Percentiles rank a stretch among this genome's conserved stretches.
Evolutionary conservation across 2,797 vertebrate genomes (phyloP).

Genomic region (Syndactyla subalaris): DNA sequence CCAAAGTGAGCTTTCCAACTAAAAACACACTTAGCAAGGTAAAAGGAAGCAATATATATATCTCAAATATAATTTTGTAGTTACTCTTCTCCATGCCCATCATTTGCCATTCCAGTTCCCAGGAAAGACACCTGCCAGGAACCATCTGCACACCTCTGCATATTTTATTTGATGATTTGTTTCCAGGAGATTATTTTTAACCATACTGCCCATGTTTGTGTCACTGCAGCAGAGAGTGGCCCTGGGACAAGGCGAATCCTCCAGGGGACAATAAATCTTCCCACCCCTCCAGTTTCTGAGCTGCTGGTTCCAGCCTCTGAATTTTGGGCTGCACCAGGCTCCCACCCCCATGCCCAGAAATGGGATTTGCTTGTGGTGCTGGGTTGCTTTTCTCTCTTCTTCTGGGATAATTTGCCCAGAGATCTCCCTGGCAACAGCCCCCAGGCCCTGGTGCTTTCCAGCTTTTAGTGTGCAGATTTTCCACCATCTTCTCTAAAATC

Average conservation of each 20-base stretch:
- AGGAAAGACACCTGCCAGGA: background rate
- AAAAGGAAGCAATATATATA: background rate
- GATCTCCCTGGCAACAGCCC: background rate
- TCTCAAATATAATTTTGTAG: background rate
- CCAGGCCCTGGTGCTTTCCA: background rate
- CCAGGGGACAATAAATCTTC: background rate
- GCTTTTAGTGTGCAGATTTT: background rate
- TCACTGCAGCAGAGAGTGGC: background rate
- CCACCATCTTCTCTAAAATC: background rate
- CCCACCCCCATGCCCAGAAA: background rate
- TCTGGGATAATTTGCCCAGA: background rate
- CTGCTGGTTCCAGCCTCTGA: background rate
- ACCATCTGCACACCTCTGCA: background rate
- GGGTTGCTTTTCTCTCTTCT: background rate
- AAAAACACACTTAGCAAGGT: background rate
- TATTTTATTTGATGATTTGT: background rate
- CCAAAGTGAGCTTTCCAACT: background rate
- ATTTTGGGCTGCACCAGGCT: background rate
- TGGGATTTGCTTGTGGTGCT: background rate
- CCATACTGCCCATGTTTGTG: background rate
- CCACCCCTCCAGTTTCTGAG: background rate
- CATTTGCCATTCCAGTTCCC: background rate
- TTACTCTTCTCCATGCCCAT: background rate
- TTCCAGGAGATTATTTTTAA: background rate
- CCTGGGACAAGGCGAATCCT: background rate